A percentile compares a stretch with the other conserved stretches of the same genome.
phyloP scores from a whole-genome alignment of 53 echinoderm and acorn worm genomes.

The Temnopleurus reevesii region DNA sequence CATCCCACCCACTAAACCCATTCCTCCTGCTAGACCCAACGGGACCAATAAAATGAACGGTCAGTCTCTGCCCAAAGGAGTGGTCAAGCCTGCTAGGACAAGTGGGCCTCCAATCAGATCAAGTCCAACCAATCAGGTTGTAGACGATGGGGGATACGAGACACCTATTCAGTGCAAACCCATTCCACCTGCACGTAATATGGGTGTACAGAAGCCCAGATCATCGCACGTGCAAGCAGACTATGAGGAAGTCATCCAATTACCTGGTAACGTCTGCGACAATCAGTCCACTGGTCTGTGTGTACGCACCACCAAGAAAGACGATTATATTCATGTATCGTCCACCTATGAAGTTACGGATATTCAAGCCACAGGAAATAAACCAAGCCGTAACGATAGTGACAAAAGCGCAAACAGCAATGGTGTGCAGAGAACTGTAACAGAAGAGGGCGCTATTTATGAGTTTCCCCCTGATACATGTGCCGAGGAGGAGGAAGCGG shows the following conservation, averaged over 20 bases:
- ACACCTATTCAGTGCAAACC: slow-evolving; percentile 78
- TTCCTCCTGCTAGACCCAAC: slow-evolving; percentile 54
- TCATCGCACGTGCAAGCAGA: slow-evolving; percentile 76
- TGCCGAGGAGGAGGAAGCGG: not conserved
- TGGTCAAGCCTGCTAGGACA: not conserved
- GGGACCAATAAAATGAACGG: slow-evolving; percentile 39
- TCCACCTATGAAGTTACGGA: slow-evolving; percentile 69
- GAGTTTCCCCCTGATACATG: slow-evolving; percentile 82
- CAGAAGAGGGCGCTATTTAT: slow-evolving; percentile 69
- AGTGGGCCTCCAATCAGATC: not conserved
- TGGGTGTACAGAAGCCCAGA: slow-evolving; percentile 40
- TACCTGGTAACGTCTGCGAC: slow-evolving; percentile 61
- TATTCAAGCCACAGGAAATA: slow-evolving; percentile 59
- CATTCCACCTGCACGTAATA: slow-evolving; percentile 47
- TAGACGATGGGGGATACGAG: slow-evolving; percentile 89
- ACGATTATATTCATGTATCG: slow-evolving; percentile 85
- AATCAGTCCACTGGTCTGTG: slow-evolving; percentile 54
- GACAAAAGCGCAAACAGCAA: slow-evolving; percentile 60
- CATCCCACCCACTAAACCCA: slow-evolving; percentile 33
- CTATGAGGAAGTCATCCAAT: slow-evolving; percentile 83
- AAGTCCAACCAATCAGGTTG: slow-evolving; percentile 36
- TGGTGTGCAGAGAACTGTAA: slow-evolving; percentile 42
- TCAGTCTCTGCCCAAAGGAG: slow-evolving; percentile 23
- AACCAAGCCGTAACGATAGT: slow-evolving; percentile 56
- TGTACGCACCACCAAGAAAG: slow-evolving; percentile 60